Base-by-base conservation (phyloP, 1,140 invertebrate species). In the Idris sp. region DNA sequence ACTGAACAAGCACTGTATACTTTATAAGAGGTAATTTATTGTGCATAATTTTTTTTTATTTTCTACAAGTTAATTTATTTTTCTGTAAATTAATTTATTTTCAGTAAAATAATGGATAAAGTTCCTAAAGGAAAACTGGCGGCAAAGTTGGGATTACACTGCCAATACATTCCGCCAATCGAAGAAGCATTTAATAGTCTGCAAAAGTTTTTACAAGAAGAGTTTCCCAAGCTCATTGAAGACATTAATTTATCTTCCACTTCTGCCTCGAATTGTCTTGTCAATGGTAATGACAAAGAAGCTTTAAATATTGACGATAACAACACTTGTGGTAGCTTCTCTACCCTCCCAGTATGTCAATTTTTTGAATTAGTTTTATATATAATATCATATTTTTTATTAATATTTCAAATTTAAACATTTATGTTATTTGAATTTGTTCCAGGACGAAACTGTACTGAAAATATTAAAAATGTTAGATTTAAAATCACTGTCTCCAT, bases 401-500 rank as follows among this genome's bases (percentile, higher is more conserved):
- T 19, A 19, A 38, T 38, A 18, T 19, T 9, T 8, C n/a, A 6
- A n/a, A n/a, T 35, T 30, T 30, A 30, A 30, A 30, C 2, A 30
- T 35, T 40, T 18, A 22, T 41, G 58, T 36, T 36, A 56, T 76
- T 76, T n/a, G n/a, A n/a, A n/a, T n/a, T n/a, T n/a, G n/a, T 88
- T 88, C 13, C 81, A 93, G 92, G 90, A 91, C 78, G 93, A 94
- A 87, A 90, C 92, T 0, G 89, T 94, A 31, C 81, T 94, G 8
- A 68, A 68, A 22, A 74, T 74, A 25, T 62, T 74, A 22, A 62
- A 62, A 19, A 61, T 62, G 11, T 68, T 68, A 65, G 95, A 96
- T 83, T 88, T 96, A 35, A 90, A 90, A 76, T 94, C 94, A 0
- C 80, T 97, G 1, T 93, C 92, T 80, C 87, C 89, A 28, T 91